These are phyloP conservation scores for Calephelis virginiensis DNA, from an alignment of 1,140 invertebrate species.

Conservation along the genomic window DNA sequence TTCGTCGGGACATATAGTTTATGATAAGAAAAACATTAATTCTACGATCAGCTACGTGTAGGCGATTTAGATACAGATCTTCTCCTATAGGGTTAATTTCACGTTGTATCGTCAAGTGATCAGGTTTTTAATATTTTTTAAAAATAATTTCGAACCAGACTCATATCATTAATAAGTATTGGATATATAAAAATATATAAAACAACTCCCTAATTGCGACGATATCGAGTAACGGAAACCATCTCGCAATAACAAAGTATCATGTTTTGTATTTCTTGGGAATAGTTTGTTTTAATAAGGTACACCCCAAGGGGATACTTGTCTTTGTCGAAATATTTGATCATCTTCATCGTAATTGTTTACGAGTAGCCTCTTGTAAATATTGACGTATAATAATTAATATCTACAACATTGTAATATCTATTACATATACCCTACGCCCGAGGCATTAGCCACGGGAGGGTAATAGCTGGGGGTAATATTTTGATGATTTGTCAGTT, in stretches of 20 bases:
- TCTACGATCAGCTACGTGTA: no score
- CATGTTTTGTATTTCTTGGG: conserved; percentile 1
- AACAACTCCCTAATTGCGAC: neutral
- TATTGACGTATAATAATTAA: no score
- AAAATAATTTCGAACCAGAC: no score
- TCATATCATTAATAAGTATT: no score
- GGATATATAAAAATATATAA: neutral
- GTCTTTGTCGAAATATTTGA: neutral
- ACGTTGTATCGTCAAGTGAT: no score
- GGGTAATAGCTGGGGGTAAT: neutral
- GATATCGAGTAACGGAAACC: neutral
- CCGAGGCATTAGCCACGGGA: no score
- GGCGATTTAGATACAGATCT: no score
- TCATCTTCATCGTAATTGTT: conserved; percentile 1
- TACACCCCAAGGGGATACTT: neutral
- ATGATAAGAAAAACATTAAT: no score
- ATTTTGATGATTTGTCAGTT: no score
- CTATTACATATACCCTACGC: neutral
- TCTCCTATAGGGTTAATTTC: no score
- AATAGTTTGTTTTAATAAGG: conserved; percentile 1
- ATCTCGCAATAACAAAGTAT: neutral
- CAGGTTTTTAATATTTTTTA: no score
- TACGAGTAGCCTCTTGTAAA: conserved; percentile 1
- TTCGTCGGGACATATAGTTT: no score
- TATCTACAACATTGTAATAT: neutral